A percentile compares a stretch with the other conserved stretches of the same genome.
Evolutionary conservation across 2,797 vertebrate genomes (phyloP).

Genomic region (Diplodus sargus): DNA sequence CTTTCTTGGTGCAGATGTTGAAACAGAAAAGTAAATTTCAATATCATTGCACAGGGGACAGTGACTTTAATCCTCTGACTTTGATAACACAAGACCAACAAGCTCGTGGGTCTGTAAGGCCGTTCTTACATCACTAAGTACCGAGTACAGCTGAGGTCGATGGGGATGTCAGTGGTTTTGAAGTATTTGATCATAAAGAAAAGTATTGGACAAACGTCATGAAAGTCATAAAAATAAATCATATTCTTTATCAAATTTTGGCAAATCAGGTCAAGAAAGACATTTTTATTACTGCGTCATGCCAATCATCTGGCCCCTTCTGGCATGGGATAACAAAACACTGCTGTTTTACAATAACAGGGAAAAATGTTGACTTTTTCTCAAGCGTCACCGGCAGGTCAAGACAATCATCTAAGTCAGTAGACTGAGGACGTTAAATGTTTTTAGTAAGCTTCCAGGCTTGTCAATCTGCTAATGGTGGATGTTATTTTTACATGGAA

Average conservation of each 20-base stretch:
- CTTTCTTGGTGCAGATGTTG: constrained; percentile 39
- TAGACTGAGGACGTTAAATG: not conserved
- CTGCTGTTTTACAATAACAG: not conserved
- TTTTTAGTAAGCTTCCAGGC: not conserved
- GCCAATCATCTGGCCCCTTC: too few species aligned
- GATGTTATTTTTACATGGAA: too few species aligned
- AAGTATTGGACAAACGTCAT: not conserved
- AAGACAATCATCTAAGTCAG: not conserved
- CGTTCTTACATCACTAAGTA: not conserved
- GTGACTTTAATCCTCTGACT: constrained; percentile 15
- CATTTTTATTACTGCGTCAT: too few species aligned
- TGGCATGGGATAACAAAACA: too few species aligned
- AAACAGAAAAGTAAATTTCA: constrained; percentile 45
- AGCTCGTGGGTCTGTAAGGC: not conserved
- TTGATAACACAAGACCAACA: constrained; percentile 10
- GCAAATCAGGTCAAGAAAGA: not conserved
- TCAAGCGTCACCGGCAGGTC: not conserved
- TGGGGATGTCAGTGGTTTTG: not conserved
- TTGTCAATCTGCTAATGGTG: too few species aligned
- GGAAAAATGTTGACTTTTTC: not conserved
- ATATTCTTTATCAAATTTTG: not conserved
- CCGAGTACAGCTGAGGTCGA: not conserved
- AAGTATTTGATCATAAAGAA: not conserved
- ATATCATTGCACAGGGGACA: constrained; percentile 35
- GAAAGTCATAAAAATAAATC: not conserved